Evolutionary conservation across 2,888 invertebrate species (phyloP), one percentile per base, ranked within the genome.

Genomic region (Spodoptera exigua): DNA sequence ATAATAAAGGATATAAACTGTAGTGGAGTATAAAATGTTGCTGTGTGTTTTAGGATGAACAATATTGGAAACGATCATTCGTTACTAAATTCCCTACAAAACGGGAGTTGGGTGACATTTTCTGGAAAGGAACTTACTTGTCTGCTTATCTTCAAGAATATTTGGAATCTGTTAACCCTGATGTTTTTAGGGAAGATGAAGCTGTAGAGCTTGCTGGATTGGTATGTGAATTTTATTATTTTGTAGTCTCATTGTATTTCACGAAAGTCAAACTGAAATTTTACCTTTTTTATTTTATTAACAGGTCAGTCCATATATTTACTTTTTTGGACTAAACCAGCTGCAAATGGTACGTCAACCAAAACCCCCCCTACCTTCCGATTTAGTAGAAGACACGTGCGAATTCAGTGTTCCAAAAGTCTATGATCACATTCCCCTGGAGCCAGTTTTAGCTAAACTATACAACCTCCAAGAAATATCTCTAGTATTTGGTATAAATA

Each of bases 51-150:
- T 78, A 94, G 89, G 93, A 96, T 69, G 96, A 96, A 78, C 93
- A 95, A 82, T 96, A 96, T 84, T 96, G 96, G 96, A 89, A 95
- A 79, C 91, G 96, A 52, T 91, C 93, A 11, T 93, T 92, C 51
- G 83, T 83, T 43, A 83, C 80, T 0, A 90, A 89, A 69, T 94
- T 91, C 66, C 91, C 93, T 0, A 78, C 87, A 0, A 85, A 83
- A 35, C 70, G 80, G 57, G 91, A 91, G 61, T 61, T 91, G 13
- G 89, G 88, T 2, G 84, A 95, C 32, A 86, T 90, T 48, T 96
- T 94, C 85, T 96, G 96, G 96, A 93, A 96, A 83, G 94, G 95
- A 12, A 92, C 95, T 74, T 95, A 90, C 81, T 76, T 94, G 61
- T 92, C 93, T 0, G 85, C 89, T 2, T 89, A 86, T 62, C 83